phyloP scores from a whole-genome alignment of 2,113 vertebrate species.

The Ploceus nigricollis region DNA sequence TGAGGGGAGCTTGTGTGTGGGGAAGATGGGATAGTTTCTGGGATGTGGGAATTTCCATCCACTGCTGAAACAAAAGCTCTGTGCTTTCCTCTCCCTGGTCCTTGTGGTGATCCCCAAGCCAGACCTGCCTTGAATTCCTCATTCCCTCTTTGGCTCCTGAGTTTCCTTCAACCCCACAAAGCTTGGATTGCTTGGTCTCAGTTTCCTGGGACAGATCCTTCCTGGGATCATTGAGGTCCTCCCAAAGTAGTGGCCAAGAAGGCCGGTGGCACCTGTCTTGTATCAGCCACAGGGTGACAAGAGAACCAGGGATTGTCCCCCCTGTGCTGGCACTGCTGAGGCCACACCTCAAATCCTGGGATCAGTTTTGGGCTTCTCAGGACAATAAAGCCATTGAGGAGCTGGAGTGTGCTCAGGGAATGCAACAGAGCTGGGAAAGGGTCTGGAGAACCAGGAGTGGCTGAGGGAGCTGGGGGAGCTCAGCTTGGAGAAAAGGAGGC shows the following conservation, averaged over 20 bases:
- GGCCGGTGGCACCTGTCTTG: not conserved
- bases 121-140: not conserved
- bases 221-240: rapidly evolving
- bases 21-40: rapidly evolving
- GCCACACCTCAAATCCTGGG: not conserved
- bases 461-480: not conserved
- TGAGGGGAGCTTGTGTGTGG: rapidly evolving
- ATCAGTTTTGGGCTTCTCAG: not conserved
- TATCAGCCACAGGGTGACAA: not conserved
- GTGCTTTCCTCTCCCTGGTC: not conserved
- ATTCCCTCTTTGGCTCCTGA: not conserved
- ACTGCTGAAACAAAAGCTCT: not conserved
- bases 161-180: not conserved
- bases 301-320: not conserved
- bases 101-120: not conserved
- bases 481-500: not conserved
- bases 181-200: not conserved
- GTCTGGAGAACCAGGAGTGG: rapidly evolving
- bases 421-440: not conserved
- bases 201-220: not conserved
- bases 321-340: not conserved
- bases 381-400: not conserved
- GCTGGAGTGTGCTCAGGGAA: rapidly evolving
- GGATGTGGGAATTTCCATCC: not conserved
- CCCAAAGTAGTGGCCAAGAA: not conserved